Base-by-base conservation (phyloP, 2,797 vertebrate genomes). In the Poecilia picta region DNA sequence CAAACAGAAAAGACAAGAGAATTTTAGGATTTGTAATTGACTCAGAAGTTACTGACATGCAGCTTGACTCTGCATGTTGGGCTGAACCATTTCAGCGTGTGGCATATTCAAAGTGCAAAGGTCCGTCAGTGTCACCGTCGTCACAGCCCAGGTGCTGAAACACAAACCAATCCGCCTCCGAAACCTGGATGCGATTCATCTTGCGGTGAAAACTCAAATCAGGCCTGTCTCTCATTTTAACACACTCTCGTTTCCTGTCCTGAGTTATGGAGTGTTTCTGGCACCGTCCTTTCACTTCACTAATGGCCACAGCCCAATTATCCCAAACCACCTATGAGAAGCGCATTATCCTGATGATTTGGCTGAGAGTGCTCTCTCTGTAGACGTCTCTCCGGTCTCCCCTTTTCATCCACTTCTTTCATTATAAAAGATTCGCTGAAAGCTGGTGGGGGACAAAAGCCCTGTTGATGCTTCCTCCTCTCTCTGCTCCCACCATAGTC, bases 341-440 rank as follows among this genome's bases (percentile, higher is more conserved):
- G 83, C 80, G 75, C 89, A 91, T 91, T 86, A 88, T 74, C 75
- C 79, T 68, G 39, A 87, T 88, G 79, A 90, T 89, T 80, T 90
- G 89, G 89, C 85, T 80, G 49, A 72, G 53, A 51, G 73, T 33
- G 75, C 45, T 49, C 83, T 81, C 82, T 80, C 77, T 77, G 73
- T 45, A 71, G 79, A 78, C 49, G 62, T 83, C 74, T 78, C 72
- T 75, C 74, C 79, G 5, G 81, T 77, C 72, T 82, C 47, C 76
- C 76, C 33, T 72, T 71, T 41, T 68, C 77, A 77, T 88, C 77
- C 46, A 28, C 10, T 83, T 83, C 72, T 89, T 88, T 83, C 82
- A 88, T 73, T 70, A 62, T 53, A 85, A 85, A 81, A 81, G 72
- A 89, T 82, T 64, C 72, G 85, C 73, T 90, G 83, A 90, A 90